Evolutionary conservation across 2,113 vertebrate species (phyloP), one percentile per base, ranked within the genome.

Genomic region (Urocynchramus pylzowi): DNA sequence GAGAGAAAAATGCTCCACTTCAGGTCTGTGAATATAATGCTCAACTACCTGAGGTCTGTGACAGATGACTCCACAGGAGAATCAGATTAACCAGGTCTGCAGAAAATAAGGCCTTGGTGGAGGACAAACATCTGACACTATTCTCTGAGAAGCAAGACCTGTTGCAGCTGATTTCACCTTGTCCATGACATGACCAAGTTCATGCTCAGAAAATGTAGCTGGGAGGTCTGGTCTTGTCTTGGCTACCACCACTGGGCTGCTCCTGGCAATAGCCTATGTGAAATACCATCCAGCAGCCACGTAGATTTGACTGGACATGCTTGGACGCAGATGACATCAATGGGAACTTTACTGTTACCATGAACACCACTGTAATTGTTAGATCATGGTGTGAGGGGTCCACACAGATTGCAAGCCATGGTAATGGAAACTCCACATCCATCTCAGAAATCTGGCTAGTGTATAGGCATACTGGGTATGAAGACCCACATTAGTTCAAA

Each of bases 1-100:
- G 1, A 12, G 17, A 81, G 12, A 7, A 63, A 71, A 76, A 53
- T 13, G 6, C 13, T 44, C 15, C 31, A 3, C n/a, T 54, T 60
- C 33, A 83, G 14, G 27, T n/a, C n/a, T n/a, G n/a, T n/a, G n/a
- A n/a, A n/a, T n/a, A n/a, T n/a, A n/a, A n/a, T n/a, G n/a, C n/a
- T n/a, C n/a, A n/a, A n/a, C n/a, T 84, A 11, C 10, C 31, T 50
- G 14, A 37, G 37, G 30, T 63, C 8, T 5, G 28, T 7, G 10
- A 45, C 1, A 8, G 61, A 19, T 3, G 5, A 42, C 3, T 4
- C 13, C 22, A 28, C 0, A 4, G 67, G 13, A 84, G 23, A 39
- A 42, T 37, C 17, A 68, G 24, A 60, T 81, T 28, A 81, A 22
- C 7, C 4, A 77, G 7, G 16, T 27, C 31, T 17, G 47, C 21